Evolutionary conservation across 2,113 vertebrate genomes (phyloP).

Genomic region (Megaceryle maxima): DNA sequence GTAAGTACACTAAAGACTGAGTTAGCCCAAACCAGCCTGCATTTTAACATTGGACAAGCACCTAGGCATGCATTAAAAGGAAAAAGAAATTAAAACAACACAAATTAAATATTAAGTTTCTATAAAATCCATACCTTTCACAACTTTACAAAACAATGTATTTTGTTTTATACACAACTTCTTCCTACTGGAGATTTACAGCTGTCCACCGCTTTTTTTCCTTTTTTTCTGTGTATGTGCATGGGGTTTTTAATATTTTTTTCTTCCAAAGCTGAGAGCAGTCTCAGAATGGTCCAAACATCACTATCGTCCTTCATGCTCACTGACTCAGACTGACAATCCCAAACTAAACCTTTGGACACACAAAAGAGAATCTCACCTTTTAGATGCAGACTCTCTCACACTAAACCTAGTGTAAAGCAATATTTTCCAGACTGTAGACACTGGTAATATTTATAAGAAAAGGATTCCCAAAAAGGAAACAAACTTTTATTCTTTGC

Average conservation of each 20-base stretch:
- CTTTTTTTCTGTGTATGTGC: not conserved
- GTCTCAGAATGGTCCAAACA: not conserved
- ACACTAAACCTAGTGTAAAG: not conserved
- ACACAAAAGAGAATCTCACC: not conserved
- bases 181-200: not conserved
- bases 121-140: not conserved
- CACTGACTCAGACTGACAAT: not conserved
- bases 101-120: not conserved
- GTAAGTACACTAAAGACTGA: not conserved
- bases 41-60: not conserved
- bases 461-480: not conserved
- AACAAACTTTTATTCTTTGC: not conserved
- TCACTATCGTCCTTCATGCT: not conserved
- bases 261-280: not conserved
- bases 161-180: not conserved
- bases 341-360: not conserved
- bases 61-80: not conserved
- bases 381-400: not conserved
- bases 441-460: not conserved
- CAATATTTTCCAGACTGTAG: not conserved
- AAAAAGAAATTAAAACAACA: not conserved
- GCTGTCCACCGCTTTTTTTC: rapidly evolving
- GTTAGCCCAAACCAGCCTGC: not conserved
- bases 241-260: not conserved
- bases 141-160: not conserved